Conservation (phyloP, 2,797 vertebrate genomes). For the Taenioides sp. region DNA sequence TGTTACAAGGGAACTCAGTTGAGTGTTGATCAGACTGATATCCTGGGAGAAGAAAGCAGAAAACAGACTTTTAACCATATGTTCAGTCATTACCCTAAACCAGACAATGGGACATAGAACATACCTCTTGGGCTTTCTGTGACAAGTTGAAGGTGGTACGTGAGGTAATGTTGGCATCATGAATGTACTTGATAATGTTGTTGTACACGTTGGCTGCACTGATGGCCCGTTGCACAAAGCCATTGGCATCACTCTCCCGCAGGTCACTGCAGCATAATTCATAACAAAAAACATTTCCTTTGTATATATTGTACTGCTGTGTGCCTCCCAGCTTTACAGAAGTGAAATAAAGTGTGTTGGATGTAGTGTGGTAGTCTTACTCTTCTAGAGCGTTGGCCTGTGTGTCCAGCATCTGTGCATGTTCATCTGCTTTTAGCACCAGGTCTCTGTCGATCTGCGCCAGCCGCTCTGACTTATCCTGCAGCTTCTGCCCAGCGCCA, state of each 20-base stretch:
- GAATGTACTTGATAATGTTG: conserved; percentile 86
- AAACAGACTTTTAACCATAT: background rate
- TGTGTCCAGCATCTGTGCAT: conserved; percentile 80
- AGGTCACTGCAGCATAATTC: conserved; percentile 79
- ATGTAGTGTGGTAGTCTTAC: conserved; percentile 69
- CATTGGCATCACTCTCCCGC: conserved; percentile 86
- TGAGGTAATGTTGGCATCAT: conserved; percentile 85
- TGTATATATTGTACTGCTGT: background rate
- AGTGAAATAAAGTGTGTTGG: too few species aligned
- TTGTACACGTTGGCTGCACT: conserved; percentile 94
- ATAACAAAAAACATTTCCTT: background rate
- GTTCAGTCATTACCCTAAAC: background rate
- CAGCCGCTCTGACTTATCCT: conserved; percentile 81
- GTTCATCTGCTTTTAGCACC: conserved; percentile 82
- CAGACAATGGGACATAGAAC: conserved; percentile 37
- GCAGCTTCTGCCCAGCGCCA: conserved; percentile 83
- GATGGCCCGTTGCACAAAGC: conserved; percentile 91
- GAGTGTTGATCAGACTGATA: conserved; percentile 80
- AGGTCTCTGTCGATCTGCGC: conserved; percentile 81
- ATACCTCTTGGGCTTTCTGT: conserved; percentile 84
- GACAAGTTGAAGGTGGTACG: conserved; percentile 81
- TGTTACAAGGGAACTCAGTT: conserved; percentile 80
- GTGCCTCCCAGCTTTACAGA: background rate
- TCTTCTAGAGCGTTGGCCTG: conserved; percentile 82
- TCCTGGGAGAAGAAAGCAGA: conserved; percentile 73